Evolutionary conservation across 1,140 invertebrate species (phyloP), one percentile per base, ranked within the genome.

Genomic region (Drosophila ironensis): DNA sequence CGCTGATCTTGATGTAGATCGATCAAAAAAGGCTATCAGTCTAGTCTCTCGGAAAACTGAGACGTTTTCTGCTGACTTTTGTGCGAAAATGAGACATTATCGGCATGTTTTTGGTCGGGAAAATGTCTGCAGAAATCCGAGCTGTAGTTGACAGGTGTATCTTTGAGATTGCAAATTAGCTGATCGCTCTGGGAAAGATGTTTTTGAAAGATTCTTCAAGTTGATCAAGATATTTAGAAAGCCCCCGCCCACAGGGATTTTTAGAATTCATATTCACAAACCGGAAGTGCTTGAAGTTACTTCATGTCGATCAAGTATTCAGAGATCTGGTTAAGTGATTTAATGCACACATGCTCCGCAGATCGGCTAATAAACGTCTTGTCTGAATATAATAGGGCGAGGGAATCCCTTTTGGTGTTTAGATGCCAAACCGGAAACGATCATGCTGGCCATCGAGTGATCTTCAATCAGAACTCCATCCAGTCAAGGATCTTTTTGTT

Each of bases 401-500:
- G n/a, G 37, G 28, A 35, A 42, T 53, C 24, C 6, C 37, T 16
- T 17, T 28, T 6, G 25, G 40, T 11, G n/a, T n/a, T n/a, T n/a
- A n/a, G n/a, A n/a, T n/a, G n/a, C 48, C 19, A 63, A 63, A 64
- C 60, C 60, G 57, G 57, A 63, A 64, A 63, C 40, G 60, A 46
- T 35, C 51, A 25, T 56, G 50, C 17, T 53, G 27, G 27, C 22
- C 46, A 59, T 60, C 40, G 16, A 60, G 12, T 27, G 52, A 63
- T 72, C 44, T 52, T 53, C 78, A 77, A 81, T 81, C 78, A 69
- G 48, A 50, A 46, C 60, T 44, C 25, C 25, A 38, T 38, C 38
- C 25, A 47, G 11, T 11, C 57, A 78, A 33, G 50, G 52, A 70
- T 59, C 40, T 35, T 27, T 12, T 20, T 41, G 25, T 37, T 20